Conservation (phyloP, 2,113 vertebrate genomes). For the Antigone vipio region DNA sequence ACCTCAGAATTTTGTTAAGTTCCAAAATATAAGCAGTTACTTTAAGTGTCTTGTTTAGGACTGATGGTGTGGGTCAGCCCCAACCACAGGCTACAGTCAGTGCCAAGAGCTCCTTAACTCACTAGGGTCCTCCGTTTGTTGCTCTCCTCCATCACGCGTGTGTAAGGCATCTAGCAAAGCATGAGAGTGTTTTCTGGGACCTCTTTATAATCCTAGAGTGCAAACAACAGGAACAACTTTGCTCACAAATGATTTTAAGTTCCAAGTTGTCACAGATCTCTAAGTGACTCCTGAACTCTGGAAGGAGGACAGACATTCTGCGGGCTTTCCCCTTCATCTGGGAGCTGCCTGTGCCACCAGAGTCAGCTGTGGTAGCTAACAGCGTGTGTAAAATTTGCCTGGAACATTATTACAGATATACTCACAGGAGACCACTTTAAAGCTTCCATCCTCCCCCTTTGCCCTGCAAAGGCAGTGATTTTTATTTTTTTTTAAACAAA, state of each 20-base stretch:
- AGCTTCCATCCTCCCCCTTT: background rate
- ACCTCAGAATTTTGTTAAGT: background rate
- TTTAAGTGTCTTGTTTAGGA: background rate
- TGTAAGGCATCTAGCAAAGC: background rate
- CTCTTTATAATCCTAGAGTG: background rate
- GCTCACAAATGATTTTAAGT: background rate
- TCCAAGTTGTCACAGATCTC: background rate
- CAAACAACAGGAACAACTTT: background rate
- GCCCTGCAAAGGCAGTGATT: background rate
- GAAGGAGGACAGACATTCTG: background rate
- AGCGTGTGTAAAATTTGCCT: background rate
- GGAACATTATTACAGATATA: background rate
- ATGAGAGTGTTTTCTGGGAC: background rate
- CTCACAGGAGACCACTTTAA: background rate
- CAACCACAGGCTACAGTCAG: background rate
- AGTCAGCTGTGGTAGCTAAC: background rate
- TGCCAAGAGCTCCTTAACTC: background rate
- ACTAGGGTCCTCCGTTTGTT: background rate
- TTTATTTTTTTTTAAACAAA: background rate
- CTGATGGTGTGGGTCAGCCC: background rate
- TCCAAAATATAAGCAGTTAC: background rate
- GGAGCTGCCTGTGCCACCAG: background rate
- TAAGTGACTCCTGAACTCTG: background rate
- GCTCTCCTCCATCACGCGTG: accelerated
- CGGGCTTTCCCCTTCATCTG: background rate